Conservation (phyloP, 2,113 vertebrate species). For the Hippocampus zosterae region DNA sequence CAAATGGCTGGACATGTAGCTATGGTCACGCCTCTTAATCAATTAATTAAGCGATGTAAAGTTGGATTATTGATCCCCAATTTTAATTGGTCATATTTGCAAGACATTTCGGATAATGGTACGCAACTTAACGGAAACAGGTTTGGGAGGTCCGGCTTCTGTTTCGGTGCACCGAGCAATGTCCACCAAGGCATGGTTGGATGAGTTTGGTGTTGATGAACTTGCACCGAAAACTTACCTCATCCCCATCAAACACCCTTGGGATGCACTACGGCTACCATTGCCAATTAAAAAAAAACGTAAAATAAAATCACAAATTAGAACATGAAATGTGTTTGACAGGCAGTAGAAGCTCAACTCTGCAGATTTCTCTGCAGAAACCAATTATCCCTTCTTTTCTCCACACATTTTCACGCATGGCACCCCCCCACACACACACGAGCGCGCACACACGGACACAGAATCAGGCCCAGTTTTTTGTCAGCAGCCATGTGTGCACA, state of each 20-base stretch:
- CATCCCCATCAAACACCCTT: not conserved
- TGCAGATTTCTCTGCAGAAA: slow-evolving; percentile 42
- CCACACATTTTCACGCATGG: slow-evolving; percentile 1
- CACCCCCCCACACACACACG: not conserved
- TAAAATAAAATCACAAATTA: not conserved
- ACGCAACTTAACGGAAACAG: not conserved
- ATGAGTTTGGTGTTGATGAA: not conserved
- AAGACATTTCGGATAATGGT: not conserved
- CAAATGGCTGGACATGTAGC: not conserved
- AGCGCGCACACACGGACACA: not conserved
- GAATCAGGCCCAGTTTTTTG: slow-evolving; percentile 17
- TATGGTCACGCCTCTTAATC: not conserved
- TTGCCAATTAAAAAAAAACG: not conserved
- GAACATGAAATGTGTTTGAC: not conserved
- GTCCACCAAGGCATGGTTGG: not conserved
- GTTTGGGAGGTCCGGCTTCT: not conserved
- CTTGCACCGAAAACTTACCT: not conserved
- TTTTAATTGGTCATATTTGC: not conserved
- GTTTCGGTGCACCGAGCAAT: too few relatives aligned
- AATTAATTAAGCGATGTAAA: not conserved
- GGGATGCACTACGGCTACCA: not conserved
- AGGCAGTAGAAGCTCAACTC: slow-evolving; percentile 20
- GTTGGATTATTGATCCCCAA: not conserved
- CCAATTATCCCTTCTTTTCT: slow-evolving; percentile 43
- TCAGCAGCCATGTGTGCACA: slow-evolving; percentile 38